phyloP scores from a whole-genome alignment of 2,888 invertebrate genomes.

The Troides helena region DNA sequence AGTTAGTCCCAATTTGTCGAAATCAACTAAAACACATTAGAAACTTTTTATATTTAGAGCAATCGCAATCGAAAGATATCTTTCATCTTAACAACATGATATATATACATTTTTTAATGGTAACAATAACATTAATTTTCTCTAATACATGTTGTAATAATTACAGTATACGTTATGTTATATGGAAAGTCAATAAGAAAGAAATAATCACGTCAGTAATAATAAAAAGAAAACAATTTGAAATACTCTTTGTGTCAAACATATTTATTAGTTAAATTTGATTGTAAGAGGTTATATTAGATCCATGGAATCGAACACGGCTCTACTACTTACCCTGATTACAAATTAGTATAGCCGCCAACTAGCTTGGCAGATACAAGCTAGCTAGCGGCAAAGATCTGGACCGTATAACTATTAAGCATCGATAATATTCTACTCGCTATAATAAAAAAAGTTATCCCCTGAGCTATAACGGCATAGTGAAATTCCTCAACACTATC shows the following conservation, averaged over 20 bases:
- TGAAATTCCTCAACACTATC: constrained; percentile 11
- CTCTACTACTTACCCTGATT: neutral
- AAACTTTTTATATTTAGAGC: neutral
- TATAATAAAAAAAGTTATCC: neutral
- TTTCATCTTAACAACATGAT: neutral
- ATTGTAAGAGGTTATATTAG: too few species aligned
- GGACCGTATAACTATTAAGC: neutral
- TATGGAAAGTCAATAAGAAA: too few species aligned
- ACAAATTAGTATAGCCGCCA: neutral
- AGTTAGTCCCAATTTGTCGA: constrained; percentile 91
- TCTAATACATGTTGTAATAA: too few species aligned
- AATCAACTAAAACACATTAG: constrained; percentile 84
- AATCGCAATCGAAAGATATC: neutral
- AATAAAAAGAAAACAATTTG: too few species aligned
- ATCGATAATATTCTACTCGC: constrained; percentile 1
- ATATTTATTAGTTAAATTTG: too few species aligned
- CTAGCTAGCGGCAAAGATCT: neutral
- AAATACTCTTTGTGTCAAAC: too few species aligned
- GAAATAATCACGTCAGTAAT: too few species aligned
- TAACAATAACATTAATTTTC: too few species aligned
- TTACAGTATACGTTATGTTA: too few species aligned
- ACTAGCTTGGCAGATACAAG: neutral
- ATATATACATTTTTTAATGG: neutral
- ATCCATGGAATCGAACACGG: neutral
- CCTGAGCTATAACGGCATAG: neutral